phyloP scores from a whole-genome alignment of 2,888 invertebrate genomes.

The Drosophila anceps region DNA sequence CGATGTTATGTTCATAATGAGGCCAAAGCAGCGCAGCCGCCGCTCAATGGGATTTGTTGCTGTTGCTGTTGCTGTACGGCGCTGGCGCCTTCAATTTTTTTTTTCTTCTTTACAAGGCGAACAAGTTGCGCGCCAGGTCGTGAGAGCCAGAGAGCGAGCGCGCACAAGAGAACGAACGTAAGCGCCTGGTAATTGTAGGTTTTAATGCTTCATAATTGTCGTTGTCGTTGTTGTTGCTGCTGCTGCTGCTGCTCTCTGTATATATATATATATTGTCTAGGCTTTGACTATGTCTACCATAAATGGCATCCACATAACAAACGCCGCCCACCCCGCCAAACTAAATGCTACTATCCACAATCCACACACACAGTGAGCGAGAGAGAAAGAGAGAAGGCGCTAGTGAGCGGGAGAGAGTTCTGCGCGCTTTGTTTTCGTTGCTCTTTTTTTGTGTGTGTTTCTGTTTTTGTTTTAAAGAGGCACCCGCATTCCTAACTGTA shows the following conservation, averaged over 20 bases:
- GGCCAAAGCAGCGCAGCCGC: constrained; percentile 76
- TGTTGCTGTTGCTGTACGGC: not conserved
- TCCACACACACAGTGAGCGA: constrained; percentile 28
- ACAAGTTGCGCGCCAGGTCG: constrained; percentile 72
- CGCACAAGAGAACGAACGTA: constrained; percentile 9
- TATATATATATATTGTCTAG: constrained; percentile 44
- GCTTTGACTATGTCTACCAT: constrained; percentile 40
- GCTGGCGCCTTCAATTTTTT: constrained; percentile 60
- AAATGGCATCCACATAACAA: constrained; percentile 46
- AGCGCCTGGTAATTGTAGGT: constrained; percentile 31
- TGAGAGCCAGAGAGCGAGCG: constrained; percentile 27
- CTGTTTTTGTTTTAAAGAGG: constrained; percentile 43
- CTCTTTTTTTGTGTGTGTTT: constrained; percentile 58
- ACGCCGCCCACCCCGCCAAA: not conserved
- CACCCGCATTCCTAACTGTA: constrained; percentile 78
- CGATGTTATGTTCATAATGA: constrained; percentile 58
- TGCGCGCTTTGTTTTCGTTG: constrained; percentile 51
- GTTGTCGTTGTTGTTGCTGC: constrained; percentile 16
- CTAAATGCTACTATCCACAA: constrained; percentile 21
- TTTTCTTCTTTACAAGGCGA: constrained; percentile 68
- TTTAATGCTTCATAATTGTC: constrained; percentile 21
- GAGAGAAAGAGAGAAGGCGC: constrained; percentile 8
- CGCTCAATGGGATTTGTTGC: constrained; percentile 48
- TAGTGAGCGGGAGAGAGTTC: constrained; percentile 21
- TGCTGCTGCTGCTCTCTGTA: constrained; percentile 12